Evolutionary conservation across 2,113 vertebrate genomes (phyloP), one percentile per base, ranked within the genome.

Genomic region (Spilogale gracilis): DNA sequence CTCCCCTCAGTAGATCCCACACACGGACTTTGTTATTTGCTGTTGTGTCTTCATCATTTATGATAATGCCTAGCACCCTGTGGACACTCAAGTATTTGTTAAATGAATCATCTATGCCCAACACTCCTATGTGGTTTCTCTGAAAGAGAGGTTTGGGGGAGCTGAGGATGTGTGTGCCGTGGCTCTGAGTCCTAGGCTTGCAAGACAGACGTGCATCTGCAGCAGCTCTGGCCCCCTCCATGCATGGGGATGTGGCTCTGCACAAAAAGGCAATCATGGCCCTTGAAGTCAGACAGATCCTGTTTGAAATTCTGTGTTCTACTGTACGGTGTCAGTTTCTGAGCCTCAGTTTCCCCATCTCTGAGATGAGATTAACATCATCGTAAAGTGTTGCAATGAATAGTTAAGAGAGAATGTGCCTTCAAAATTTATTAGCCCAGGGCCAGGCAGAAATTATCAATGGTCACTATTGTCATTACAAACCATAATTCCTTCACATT

Each of bases 171-270:
- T 30, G 16, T 20, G 13, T 0, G 0, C 54, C 2, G 1, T 12
- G 16, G 38, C 48, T 17, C 16, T 20, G 50, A 38, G 11, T 8
- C 8, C 45, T 17, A 17, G 18, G 48, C 9, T 8, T 12, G 3
- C 2, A 13, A 60, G 69, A 5, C 1, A 5, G 50, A 8, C 0
- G 0, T 2, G 71, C 25, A 12, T 4, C 13, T 54, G 12, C 7
- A 32, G 48, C 13, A 69, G 32, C 23, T 38, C 25, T 3, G 7
- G 48, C 11, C 0, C 16, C 16, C 56, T 63, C 43, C 23, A 8
- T 0, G 18, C 25, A 63, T 2, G 32, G 14, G 32, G n/a, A 13
- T 3, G 8, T 52, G 6, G 54, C 6, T 27, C 30, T 18, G 17
- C 16, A 30, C 1, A 23, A 12, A 45, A 30, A 54, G 48, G 14